Base-by-base conservation (phyloP, 1,140 invertebrate species). In the Bombyx mandarina region DNA sequence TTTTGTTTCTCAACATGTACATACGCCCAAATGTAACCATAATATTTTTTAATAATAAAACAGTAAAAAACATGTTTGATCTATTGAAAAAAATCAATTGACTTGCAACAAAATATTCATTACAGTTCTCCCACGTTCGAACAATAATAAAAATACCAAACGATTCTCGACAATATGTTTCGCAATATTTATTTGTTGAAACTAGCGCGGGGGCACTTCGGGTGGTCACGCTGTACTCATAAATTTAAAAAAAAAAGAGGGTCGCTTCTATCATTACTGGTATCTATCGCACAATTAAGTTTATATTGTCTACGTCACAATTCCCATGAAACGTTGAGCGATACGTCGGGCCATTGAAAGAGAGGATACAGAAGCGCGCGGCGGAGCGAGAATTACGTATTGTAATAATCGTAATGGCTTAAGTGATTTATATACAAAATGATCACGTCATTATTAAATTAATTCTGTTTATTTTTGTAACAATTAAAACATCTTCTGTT, bases 221-320 rank as follows among this genome's bases (percentile, higher is more conserved):
- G 67, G 43, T 58, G 74, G 75, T 83, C 77, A 80, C 69, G 73
- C 71, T 65, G 58, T 69, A 65, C 67, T 64, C 73, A 84, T 84
- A 84, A 86, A 86, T 86, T 75, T 73, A 60, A 61, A 58, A 57
- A 45, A 56, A 73, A 74, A 67, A 66, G 65, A 63, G 62, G 55
- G 67, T 51, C 50, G 50, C 26, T 22, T 35, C 42, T 59, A 76
- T 79, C 77, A 79, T 84, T 79, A 81, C 77, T 76, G 79, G 79
- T 82, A 73, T 82, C 75, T 78, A 75, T 84, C 81, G 76, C 73
- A 75, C 83, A 86, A 86, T 86, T 86, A 84, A 83, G 71, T 74
- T 67, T 54, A 62, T 72, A 82, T 86, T 88, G 83, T 86, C 68
- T 70, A 58, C 62, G 63, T 52, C 65, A 77, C 61, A 65, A 73